Base-by-base conservation (phyloP, 1,140 invertebrate species). In the Trinorchestia longiramus region DNA sequence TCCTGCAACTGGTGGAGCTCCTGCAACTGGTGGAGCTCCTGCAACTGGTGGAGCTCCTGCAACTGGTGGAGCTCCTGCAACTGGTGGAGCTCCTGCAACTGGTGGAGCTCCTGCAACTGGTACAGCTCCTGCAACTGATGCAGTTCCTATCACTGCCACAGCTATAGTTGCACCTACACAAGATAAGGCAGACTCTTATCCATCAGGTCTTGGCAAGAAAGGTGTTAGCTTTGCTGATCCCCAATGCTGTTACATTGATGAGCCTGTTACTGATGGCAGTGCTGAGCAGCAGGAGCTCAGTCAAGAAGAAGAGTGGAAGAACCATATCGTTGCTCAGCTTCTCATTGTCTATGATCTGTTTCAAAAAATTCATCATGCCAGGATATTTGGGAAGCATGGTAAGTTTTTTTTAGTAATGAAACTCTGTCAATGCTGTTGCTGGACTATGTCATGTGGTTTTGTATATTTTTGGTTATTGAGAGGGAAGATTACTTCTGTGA, bases 171-270 rank as follows among this genome's bases (percentile, higher is more conserved):
- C 62, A 23, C 15, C 62, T 23, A 77, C 62, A 77, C 62, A 15
- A 77, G 62, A 36, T 28, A 77, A 23, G 28, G 28, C 28, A 36
- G 15, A 77, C 1, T 36, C 62, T 36, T 36, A 77, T 36, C 62
- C 62, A 77, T 11, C 62, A 19, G 62, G 15, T 36, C 62, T 28
- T 15, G 62, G 62, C 43, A 94, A 47, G 44, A 94, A 94, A 40
- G 92, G 43, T 47, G 92, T 94, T 40, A 94, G 92, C n/a, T 94
- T 94, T 94, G 92, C 92, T 47, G 92, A 94, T 0, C 92, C 92
- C 43, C 43, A 91, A 11, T 43, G 44, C 44, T 45, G 92, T 40
- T 43, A 41, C 41, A 45, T 94, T 47, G 40, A 45, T 36, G 88
- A 90, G 41, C 88, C 88, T 42, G 88, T 28, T 41, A 23, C 62